Evolutionary conservation across 2,113 vertebrate species (phyloP), one percentile per base, ranked within the genome.

Genomic region (Brachyhypopomus gauderio): DNA sequence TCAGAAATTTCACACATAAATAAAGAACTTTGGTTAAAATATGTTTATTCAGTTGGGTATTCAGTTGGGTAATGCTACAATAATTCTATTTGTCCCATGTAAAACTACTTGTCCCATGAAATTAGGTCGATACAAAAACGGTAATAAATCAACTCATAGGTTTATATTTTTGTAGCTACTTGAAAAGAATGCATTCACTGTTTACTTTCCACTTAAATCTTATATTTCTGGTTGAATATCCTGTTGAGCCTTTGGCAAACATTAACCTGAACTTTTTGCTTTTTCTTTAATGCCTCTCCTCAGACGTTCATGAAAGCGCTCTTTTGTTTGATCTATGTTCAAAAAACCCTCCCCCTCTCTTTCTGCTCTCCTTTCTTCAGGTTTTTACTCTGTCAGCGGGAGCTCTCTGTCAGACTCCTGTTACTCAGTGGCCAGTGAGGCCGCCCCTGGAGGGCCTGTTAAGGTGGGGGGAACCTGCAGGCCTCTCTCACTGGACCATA

Each of bases 341-440:
- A 81, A 55, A 71, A 36, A 58, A 17, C 34, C 36, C 59, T 22
- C 19, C 71, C 59, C 58, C 12, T 23, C 41, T 12, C 19, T 27
- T 71, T 82, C 75, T 72, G 6, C 19, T 85, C 36, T 80, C 75
- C 79, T 58, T 48, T 69, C 9, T 72, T 0, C 82, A 95, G 94
- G 94, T 48, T 95, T 95, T 86, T 95, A 94, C 58, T 94, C 94
- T 0, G 93, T 95, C 69, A 94, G 93, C n/a, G 94, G 93, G 34
- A 94, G 94, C 87, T 95, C 94, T 58, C 88, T 95, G 38, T 94
- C 94, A 0, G 93, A 94, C 88, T 95, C 95, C 3, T 92, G 92
- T 83, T 92, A 92, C 88, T 95, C 95, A 0, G 92, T 95, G 83
- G 93, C 92, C 83, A 95, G 94, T 25, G 93, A 95, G 5, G 90